Percentiles rank a stretch among this genome's conserved stretches.
Conservation (phyloP, 1,140 invertebrate genomes). For the Panagrolaimus sp. region DNA sequence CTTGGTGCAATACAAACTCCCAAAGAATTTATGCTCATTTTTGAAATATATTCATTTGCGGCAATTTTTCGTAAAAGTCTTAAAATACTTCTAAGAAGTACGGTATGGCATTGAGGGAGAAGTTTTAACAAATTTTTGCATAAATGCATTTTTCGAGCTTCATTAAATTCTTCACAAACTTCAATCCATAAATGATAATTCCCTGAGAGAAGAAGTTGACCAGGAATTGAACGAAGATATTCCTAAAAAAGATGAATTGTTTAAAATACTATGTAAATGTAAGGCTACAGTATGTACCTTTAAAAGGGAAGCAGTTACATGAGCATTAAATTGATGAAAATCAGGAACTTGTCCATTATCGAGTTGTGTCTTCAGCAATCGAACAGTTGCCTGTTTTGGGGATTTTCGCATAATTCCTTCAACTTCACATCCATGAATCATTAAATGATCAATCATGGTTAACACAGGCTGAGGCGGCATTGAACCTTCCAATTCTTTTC, state of each 20-base stretch:
- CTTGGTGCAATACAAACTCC: conserved; percentile 46
- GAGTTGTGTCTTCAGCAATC: conserved; percentile 32
- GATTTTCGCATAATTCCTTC: conserved; percentile 52
- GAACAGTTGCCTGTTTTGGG: conserved; percentile 41
- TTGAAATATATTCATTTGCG: conserved; percentile 28
- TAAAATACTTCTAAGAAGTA: conserved; percentile 35
- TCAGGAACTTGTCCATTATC: conserved; percentile 48
- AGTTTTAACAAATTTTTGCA: conserved; percentile 39
- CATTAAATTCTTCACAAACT: conserved; percentile 25
- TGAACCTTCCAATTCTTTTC: conserved; percentile 39
- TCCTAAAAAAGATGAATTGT: conserved; percentile 35
- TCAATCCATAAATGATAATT: conserved; percentile 50
- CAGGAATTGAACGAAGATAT: conserved; percentile 43
- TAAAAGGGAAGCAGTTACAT: conserved; percentile 45
- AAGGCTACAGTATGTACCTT: conserved; percentile 30
- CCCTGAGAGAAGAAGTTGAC: conserved; percentile 41
- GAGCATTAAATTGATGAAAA: conserved; percentile 44
- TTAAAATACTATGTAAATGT: conserved; percentile 12
- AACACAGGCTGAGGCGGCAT: conserved; percentile 48
- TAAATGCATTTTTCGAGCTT: conserved; percentile 15
- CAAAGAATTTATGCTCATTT: conserved; percentile 39
- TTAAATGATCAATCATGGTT: conserved; percentile 45
- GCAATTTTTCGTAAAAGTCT: conserved; percentile 35
- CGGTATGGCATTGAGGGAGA: conserved; percentile 40
- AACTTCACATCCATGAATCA: conserved; percentile 36